Percentiles rank a stretch among this genome's conserved stretches.
Conservation (phyloP, 2,797 vertebrate species). For the Etheostoma nigrum region DNA sequence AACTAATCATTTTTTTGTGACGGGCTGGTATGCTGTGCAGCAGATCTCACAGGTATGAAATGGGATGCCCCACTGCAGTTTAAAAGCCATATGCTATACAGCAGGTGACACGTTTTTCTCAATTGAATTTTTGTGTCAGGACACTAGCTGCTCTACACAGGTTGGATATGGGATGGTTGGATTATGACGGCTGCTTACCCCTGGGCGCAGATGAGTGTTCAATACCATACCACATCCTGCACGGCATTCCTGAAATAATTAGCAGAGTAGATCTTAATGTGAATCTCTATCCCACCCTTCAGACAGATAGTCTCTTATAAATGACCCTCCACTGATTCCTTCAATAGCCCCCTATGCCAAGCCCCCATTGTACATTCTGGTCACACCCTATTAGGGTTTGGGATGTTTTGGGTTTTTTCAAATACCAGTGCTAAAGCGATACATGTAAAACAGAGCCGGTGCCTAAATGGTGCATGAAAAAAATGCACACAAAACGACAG, state of each 20-base stretch:
- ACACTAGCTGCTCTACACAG: constrained; percentile 28
- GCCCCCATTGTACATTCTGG: constrained; percentile 39
- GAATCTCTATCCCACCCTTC: constrained; percentile 37
- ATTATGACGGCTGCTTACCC: constrained; percentile 36
- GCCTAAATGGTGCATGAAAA: too few relatives aligned
- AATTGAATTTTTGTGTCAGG: constrained; percentile 43
- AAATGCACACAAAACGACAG: too few relatives aligned
- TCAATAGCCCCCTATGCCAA: neutral
- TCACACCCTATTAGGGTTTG: constrained; percentile 31
- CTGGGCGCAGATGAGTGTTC: constrained; percentile 39
- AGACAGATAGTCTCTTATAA: constrained; percentile 34
- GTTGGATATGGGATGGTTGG: constrained; percentile 37
- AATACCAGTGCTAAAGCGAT: too few relatives aligned
- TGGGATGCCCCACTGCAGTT: constrained; percentile 34
- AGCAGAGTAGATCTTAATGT: constrained; percentile 31
- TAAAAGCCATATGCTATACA: constrained; percentile 50
- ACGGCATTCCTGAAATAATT: constrained; percentile 49
- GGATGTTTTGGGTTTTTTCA: too few relatives aligned
- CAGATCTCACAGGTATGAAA: constrained; percentile 41
- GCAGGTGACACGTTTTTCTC: constrained; percentile 43
- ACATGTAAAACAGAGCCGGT: too few relatives aligned
- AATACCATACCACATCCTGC: constrained; percentile 45
- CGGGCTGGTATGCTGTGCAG: constrained; percentile 38
- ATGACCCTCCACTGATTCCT: constrained; percentile 26
- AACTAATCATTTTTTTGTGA: constrained; percentile 53